These are phyloP conservation scores for Caenorhabditis afra DNA, from an alignment of 2,888 invertebrate genomes.

Conservation along the genomic window DNA sequence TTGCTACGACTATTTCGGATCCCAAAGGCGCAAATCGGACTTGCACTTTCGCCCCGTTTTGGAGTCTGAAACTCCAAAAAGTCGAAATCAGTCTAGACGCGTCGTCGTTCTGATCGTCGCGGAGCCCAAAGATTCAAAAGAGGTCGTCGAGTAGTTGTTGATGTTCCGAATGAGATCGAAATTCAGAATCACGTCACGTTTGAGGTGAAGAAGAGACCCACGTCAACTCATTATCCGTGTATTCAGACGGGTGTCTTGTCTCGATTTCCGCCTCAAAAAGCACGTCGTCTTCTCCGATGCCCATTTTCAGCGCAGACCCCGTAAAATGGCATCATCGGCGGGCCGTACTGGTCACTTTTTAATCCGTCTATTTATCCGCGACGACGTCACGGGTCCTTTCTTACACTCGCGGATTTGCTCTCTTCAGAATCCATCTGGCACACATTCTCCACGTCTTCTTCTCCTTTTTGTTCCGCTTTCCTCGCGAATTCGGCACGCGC, in stretches of 20 bases:
- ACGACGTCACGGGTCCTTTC: constrained; percentile 16
- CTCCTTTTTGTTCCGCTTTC: constrained; percentile 1
- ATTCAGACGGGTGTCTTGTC: constrained; percentile 9
- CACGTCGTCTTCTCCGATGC: constrained; percentile 33
- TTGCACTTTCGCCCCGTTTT: not conserved
- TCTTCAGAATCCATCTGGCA: constrained; percentile 9
- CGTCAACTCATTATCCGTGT: constrained; percentile 49
- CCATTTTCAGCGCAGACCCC: constrained; percentile 27
- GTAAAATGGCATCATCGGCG: constrained; percentile 50
- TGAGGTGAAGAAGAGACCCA: constrained; percentile 9
- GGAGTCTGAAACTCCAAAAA: not conserved
- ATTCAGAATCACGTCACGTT: constrained; percentile 27
- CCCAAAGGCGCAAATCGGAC: not conserved
- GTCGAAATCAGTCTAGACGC: no score
- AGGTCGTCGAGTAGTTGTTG: not conserved
- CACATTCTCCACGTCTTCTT: constrained; percentile 21
- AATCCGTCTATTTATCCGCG: constrained; percentile 36
- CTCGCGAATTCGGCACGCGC: not conserved
- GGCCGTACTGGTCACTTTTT: constrained; percentile 34
- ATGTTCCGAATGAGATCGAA: constrained; percentile 12
- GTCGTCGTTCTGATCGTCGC: no score
- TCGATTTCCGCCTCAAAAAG: constrained; percentile 47
- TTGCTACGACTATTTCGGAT: not conserved
- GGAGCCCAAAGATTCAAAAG: not conserved
- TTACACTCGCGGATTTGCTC: no score